These are phyloP conservation scores for Acanthoscelides obtectus DNA, from an alignment of 2,888 invertebrate genomes.

Conservation along the genomic window DNA sequence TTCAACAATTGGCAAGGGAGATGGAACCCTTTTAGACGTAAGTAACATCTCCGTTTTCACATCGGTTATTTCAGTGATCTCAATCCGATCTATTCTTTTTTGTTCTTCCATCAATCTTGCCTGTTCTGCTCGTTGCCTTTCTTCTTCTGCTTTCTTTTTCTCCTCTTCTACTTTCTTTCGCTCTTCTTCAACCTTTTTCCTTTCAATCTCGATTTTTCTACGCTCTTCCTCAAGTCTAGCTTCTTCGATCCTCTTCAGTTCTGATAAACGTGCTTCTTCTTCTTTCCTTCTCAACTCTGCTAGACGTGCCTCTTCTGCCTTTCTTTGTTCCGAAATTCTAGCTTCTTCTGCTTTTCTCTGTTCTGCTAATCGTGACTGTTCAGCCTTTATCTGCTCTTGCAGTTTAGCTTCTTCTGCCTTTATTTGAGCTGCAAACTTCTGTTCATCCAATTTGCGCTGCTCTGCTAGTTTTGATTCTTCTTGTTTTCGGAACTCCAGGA, in stretches of 20 bases:
- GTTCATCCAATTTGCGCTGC: slow-evolving; percentile 24
- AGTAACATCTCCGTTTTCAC: slow-evolving; percentile 27
- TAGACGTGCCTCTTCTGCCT: slow-evolving; percentile 25
- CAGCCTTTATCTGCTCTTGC: slow-evolving; percentile 28
- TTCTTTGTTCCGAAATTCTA: slow-evolving; percentile 20
- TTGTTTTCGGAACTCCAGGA: slow-evolving; percentile 22
- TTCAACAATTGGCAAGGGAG: slow-evolving; percentile 31
- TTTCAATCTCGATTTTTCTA: slow-evolving; percentile 30
- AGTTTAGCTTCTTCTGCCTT: slow-evolving; percentile 32
- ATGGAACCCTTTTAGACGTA: slow-evolving; percentile 28
- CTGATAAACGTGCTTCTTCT: slow-evolving; percentile 26
- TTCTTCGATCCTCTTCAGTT: slow-evolving; percentile 35
- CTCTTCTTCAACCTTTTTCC: slow-evolving; percentile 35
- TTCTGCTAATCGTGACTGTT: slow-evolving; percentile 29
- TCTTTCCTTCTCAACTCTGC: slow-evolving; percentile 26
- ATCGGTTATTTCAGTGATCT: slow-evolving; percentile 35
- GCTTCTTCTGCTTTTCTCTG: slow-evolving; percentile 27
- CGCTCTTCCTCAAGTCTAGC: slow-evolving; percentile 35
- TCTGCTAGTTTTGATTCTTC: slow-evolving; percentile 20
- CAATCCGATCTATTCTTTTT: slow-evolving; percentile 13
- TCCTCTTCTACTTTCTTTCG: slow-evolving; percentile 30
- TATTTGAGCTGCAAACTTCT: slow-evolving; percentile 22
- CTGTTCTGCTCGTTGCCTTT: slow-evolving; percentile 15
- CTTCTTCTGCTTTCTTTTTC: slow-evolving; percentile 18
- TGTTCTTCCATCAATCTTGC: slow-evolving; percentile 28